Evolutionary conservation across 2,888 invertebrate genomes (phyloP).

Genomic region (Bellardia bayeri): DNA sequence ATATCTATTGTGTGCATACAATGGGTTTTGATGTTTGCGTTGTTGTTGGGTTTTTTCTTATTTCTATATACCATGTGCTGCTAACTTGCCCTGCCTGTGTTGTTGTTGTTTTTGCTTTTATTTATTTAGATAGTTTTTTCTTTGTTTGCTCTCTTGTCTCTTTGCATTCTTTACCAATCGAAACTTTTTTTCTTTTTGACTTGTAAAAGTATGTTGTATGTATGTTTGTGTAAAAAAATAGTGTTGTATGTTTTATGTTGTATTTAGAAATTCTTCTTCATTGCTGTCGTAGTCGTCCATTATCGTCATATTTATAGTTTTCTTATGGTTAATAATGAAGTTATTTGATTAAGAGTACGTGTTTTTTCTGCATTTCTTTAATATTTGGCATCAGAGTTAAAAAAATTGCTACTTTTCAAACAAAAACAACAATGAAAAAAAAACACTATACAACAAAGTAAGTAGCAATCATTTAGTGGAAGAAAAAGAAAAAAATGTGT

Average conservation of each 20-base stretch:
- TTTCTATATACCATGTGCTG: conserved; percentile 63
- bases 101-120: conserved; percentile 35
- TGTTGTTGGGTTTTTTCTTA: neutral
- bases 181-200: neutral
- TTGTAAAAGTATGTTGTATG: neutral
- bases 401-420: conserved; percentile 37
- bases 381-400: conserved; percentile 42
- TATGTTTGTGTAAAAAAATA: neutral
- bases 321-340: conserved; percentile 47
- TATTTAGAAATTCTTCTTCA: conserved; percentile 35
- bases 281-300: conserved; percentile 26
- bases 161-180: conserved; percentile 63
- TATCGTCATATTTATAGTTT: neutral
- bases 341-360: conserved; percentile 35
- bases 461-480: conserved; percentile 17
- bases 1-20: conserved; percentile 60
- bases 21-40: conserved; percentile 36
- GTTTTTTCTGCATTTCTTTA: conserved; percentile 15
- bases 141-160: conserved; percentile 45
- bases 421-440: conserved; percentile 18
- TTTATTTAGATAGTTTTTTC: conserved; percentile 29
- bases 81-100: conserved; percentile 63
- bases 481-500: neutral
- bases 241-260: conserved; percentile 9
- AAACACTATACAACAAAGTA: neutral